Conservation (phyloP, 2,797 vertebrate species). For the Siniperca obscura region DNA sequence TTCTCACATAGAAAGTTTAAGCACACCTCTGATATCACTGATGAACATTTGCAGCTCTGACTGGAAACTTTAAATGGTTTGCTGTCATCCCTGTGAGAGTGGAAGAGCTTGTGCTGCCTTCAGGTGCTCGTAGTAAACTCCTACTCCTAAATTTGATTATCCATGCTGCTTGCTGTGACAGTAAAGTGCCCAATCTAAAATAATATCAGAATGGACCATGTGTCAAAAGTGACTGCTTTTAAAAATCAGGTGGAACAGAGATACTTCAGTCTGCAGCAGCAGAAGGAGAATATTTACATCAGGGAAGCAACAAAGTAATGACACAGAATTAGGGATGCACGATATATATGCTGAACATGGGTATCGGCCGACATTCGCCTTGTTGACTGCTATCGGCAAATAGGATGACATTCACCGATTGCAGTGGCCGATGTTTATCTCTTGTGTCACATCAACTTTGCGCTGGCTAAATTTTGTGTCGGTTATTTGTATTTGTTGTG, state of each 20-base stretch:
- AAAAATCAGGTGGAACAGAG: not conserved
- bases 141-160: not conserved
- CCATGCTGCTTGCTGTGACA: not conserved
- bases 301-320: not conserved
- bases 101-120: slow-evolving; percentile 10
- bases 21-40: not conserved
- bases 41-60: not conserved
- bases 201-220: not conserved
- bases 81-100: not conserved
- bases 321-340: too few species aligned
- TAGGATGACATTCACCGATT: too few species aligned
- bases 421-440: too few species aligned
- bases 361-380: too few species aligned
- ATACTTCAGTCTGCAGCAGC: not conserved
- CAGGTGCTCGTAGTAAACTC: slow-evolving; percentile 14
- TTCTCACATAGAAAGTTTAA: not conserved
- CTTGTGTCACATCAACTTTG: too few species aligned
- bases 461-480: too few species aligned
- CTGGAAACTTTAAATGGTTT: not conserved
- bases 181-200: not conserved
- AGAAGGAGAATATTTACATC: not conserved
- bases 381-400: too few species aligned
- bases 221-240: not conserved
- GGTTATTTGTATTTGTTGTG: too few species aligned
- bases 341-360: too few species aligned